Evolutionary conservation across 30 jellyfish, hydroid and myxozoan genomes (phyloP), one percentile per base, ranked within the genome.

Genomic region (Sanderia malayensis): DNA sequence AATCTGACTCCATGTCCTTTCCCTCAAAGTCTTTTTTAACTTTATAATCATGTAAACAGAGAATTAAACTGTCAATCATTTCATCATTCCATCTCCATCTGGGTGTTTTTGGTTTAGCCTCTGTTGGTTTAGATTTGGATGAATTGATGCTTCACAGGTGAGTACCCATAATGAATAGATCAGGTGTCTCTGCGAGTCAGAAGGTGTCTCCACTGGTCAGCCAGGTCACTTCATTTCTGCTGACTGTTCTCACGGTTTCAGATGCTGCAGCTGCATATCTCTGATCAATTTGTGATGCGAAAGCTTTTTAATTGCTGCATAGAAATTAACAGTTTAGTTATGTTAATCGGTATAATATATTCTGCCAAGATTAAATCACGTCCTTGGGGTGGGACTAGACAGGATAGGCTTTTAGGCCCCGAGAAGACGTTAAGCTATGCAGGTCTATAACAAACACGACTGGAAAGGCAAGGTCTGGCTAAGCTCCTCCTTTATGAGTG

Each of bases 31-130:
- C n/a, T n/a, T n/a, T n/a, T n/a, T n/a, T n/a, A n/a, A n/a, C n/a
- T n/a, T n/a, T 70, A 67, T 67, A 67, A 67, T 30, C 64, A 28
- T 28, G 33, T 34, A 67, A 67, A 49, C n/a, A 22, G 33, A 41
- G 29, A 67, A 67, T 67, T 24, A 67, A 30, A 34, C 67, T 67
- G 55, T 67, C 70, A 24, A 67, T 46, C 79, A 67, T 67, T 67
- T 67, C 79, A 34, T 67, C 79, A 34, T 27, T 67, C 79, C 79
- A 67, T 22, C 62, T 67, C 79, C 79, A 67, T 67, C 79, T 67
- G 33, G 64, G 68, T 41, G 25, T 28, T 67, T 67, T 67, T 41
- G 55, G 55, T 41, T 41, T 41, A 41, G 55, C 55, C 55, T 41
- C 55, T 41, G 55, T 41, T 41, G 55, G 55, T 41, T 41, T 41